Percentiles rank a stretch among this genome's conserved stretches.
Evolutionary conservation across 2,797 vertebrate genomes (phyloP).

Genomic region (Manis javanica): DNA sequence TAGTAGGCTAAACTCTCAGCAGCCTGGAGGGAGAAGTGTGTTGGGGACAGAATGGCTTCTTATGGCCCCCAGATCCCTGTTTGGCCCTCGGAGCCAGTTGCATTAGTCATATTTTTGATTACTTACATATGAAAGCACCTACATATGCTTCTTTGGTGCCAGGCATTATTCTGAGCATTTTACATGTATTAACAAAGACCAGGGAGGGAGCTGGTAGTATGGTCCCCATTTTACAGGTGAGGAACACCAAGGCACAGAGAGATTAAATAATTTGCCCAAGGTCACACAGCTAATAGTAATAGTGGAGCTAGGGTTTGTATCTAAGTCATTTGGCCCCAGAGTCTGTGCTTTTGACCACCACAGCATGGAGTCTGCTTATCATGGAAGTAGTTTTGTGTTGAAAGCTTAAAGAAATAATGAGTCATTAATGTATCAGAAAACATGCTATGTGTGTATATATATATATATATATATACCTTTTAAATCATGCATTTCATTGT

Average conservation of each 20-base stretch:
- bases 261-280: not conserved
- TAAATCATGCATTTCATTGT: conserved; percentile 40
- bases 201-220: not conserved
- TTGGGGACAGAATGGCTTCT: conserved; percentile 24
- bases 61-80: not conserved
- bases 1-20: not conserved
- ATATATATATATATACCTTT: not conserved
- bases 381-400: not conserved
- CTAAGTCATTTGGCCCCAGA: not conserved
- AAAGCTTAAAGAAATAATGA: conserved; percentile 12
- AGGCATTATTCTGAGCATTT: not conserved
- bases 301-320: not conserved
- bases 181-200: not conserved
- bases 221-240: not conserved
- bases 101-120: not conserved
- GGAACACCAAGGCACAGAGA: not conserved
- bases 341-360: not conserved
- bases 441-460: not conserved
- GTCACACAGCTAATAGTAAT: not conserved
- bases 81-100: not conserved
- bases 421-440: not conserved
- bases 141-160: not conserved
- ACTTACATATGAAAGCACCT: not conserved
- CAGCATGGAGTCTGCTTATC: not conserved
- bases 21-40: not conserved